A percentile compares a stretch with the other conserved stretches of the same genome.
Conservation (phyloP, 2,113 vertebrate species). For the Nematolebias whitei region DNA sequence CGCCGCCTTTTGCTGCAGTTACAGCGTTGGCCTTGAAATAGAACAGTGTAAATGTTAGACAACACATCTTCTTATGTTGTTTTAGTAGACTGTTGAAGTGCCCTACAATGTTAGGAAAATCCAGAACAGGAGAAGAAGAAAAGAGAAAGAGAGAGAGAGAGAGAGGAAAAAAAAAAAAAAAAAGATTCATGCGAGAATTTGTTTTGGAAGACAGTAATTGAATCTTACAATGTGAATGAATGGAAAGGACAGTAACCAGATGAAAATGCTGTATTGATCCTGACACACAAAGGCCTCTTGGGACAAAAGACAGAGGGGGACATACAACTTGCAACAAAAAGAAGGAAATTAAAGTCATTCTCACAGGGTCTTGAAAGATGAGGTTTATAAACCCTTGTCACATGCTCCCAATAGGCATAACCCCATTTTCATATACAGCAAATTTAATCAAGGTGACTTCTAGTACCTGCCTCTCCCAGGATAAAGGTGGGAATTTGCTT, state of each 20-base stretch:
- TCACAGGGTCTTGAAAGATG: conserved; percentile 53
- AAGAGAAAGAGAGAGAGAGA: too few species aligned
- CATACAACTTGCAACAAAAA: conserved; percentile 62
- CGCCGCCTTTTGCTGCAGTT: too few species aligned
- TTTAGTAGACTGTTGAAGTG: too few species aligned
- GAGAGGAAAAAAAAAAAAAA: conserved; percentile 1
- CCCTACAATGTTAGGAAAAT: too few species aligned
- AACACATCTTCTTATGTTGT: too few species aligned
- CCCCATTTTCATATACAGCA: conserved; percentile 77
- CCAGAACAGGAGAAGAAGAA: too few species aligned
- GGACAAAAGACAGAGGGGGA: conserved; percentile 60
- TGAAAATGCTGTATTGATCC: conserved; percentile 63
- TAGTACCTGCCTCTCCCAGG: conserved; percentile 60
- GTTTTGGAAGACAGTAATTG: conserved; percentile 60
- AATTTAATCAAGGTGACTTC: conserved; percentile 81
- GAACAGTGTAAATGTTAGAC: too few species aligned
- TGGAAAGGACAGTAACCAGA: conserved; percentile 56
- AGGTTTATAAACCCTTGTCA: conserved; percentile 74
- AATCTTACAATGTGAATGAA: conserved; percentile 53
- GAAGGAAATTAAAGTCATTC: conserved; percentile 68
- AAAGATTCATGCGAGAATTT: conserved; percentile 27
- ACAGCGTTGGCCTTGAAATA: too few species aligned
- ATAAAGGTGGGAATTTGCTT: conserved; percentile 62
- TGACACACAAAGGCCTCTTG: conserved; percentile 63
- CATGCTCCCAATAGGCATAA: conserved; percentile 71